phyloP scores from a whole-genome alignment of 1,140 invertebrate species.

The Littorina saxatilis region DNA sequence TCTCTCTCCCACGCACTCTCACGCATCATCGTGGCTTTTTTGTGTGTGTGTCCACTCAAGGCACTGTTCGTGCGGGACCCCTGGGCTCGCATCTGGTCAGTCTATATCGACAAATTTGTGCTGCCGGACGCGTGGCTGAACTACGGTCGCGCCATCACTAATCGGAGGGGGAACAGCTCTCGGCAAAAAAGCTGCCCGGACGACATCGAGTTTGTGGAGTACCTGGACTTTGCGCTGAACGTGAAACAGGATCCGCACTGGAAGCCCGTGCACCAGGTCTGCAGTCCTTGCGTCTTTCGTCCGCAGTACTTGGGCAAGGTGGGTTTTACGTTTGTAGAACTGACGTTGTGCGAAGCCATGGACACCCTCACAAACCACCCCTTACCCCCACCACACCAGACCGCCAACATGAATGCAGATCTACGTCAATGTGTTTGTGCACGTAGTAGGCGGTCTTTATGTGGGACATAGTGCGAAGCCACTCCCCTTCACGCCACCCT shows the following conservation, averaged over 20 bases:
- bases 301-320: constrained; percentile 43
- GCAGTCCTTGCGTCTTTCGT: constrained; percentile 41
- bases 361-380: no score
- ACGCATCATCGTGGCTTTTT: no score
- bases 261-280: constrained; percentile 36
- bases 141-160: constrained; percentile 36
- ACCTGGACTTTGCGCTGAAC: constrained; percentile 37
- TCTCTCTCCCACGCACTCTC: no score
- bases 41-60: no score
- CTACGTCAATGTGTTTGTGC: no score
- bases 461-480: no score
- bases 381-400: not conserved
- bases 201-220: constrained; percentile 49
- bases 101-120: constrained; percentile 48
- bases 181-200: constrained; percentile 23
- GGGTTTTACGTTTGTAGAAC: no score
- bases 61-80: constrained; percentile 39
- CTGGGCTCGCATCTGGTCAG: constrained; percentile 45
- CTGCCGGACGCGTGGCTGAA: constrained; percentile 46
- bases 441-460: no score
- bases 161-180: not conserved
- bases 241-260: constrained; percentile 45
- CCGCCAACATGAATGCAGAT: no score
- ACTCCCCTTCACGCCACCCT: no score
- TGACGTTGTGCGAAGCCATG: no score